Base-by-base conservation (phyloP, 2,888 invertebrate genomes). In the Watsonalla cultraria region DNA sequence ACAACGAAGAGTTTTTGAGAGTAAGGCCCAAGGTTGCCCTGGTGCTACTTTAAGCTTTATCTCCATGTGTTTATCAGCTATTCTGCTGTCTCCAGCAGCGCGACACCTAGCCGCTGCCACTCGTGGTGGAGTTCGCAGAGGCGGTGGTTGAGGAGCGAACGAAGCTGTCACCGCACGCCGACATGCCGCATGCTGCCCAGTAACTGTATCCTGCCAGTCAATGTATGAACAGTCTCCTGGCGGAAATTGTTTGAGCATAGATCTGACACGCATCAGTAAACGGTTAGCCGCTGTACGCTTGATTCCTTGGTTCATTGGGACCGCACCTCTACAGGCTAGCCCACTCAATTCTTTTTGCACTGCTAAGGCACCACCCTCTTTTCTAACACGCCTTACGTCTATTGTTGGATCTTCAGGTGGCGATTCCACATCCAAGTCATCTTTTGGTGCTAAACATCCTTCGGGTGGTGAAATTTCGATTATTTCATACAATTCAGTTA, bases 231-330 rank as follows among this genome's bases (percentile, higher is more conserved):
- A 80, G 7, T 81, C 73, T 0, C 76, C 81, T 5, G 86, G 82
- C 1, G 81, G 58, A 65, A 88, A 90, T 57, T 82, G 83, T 65
- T 82, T 87, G 0, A 90, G 64, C 81, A 88, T 81, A 45, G 80
- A 68, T 64, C 87, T 78, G 4, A 89, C 74, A 50, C 83, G 76
- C 65, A 74, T 76, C 45, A 89, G 59, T n/a, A 90, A 70, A 45
- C 78, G 78, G 68, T 86, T 89, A 33, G 89, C 89, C 34, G 89
- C 89, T 14, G 87, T 86, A 51, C 84, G 76, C 61, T 86, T 90
- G 45, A 87, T 86, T 51, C 84, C 79, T 70, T 88, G 86, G 57
- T 80, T 84, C 83, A 86, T 87, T 45, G 81, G 77, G 7, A 85
- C 70, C 37, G 71, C 61, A 13, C 82, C 82, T 60, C 72, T 77